Conservation (phyloP, 2,113 vertebrate genomes). For the Thinocorus orbignyianus region DNA sequence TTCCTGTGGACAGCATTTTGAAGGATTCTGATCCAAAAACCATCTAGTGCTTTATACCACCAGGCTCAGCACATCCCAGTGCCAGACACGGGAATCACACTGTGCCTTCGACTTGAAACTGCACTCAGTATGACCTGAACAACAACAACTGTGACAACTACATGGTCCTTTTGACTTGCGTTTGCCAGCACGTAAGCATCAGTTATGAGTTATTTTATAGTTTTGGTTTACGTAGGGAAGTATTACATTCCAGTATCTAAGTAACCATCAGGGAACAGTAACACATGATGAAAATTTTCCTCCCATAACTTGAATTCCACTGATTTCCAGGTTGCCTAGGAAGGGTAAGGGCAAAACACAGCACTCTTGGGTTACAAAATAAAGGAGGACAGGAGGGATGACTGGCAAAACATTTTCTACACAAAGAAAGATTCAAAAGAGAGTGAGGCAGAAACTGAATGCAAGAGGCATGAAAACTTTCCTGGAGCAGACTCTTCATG, state of each 20-base stretch:
- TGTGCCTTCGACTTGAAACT: neutral
- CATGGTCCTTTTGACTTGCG: neutral
- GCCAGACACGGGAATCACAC: neutral
- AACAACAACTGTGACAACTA: neutral
- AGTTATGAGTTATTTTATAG: neutral
- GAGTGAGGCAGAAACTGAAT: neutral
- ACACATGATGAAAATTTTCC: neutral
- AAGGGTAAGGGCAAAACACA: neutral
- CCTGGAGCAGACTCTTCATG: neutral
- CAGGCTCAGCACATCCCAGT: neutral
- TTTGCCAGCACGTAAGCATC: neutral
- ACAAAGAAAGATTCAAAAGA: neutral
- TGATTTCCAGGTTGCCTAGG: neutral
- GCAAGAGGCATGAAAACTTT: neutral
- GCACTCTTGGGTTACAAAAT: neutral
- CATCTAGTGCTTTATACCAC: accelerated
- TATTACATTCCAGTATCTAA: neutral
- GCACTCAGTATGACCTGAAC: neutral
- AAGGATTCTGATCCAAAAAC: neutral
- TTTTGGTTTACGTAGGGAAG: neutral
- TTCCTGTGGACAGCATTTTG: neutral
- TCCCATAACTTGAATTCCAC: neutral
- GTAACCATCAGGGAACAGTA: neutral
- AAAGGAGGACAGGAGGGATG: neutral
- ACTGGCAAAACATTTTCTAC: neutral